Evolutionary conservation across 2,888 invertebrate genomes (phyloP).

Genomic region (Seira sanloemensis): DNA sequence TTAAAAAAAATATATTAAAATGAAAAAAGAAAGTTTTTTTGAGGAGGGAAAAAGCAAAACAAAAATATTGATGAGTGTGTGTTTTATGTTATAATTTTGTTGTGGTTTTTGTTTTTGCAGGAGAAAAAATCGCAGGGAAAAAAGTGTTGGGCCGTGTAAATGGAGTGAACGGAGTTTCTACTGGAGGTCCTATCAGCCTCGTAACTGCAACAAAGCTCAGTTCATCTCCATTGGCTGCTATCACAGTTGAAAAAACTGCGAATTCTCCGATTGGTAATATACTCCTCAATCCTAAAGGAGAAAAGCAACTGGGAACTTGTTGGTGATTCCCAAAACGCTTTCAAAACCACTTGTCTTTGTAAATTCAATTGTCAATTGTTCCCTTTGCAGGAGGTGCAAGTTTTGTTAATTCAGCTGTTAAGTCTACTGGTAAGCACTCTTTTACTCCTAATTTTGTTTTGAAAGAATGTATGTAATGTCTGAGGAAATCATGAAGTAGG

Average conservation of each 20-base stretch:
- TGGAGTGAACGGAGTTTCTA: conserved; percentile 72
- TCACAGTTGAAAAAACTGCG: conserved; percentile 73
- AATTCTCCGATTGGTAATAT: conserved; percentile 72
- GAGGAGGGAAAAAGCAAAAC: background rate
- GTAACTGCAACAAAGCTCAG: conserved; percentile 73
- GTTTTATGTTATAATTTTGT: background rate
- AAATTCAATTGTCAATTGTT: conserved; percentile 61
- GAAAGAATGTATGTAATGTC: background rate
- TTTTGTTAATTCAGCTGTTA: conserved; percentile 68
- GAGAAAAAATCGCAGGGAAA: conserved; percentile 66
- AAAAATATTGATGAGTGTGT: background rate
- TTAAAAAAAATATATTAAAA: conserved; percentile 13
- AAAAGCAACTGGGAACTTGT: conserved; percentile 66
- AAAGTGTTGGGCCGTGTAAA: conserved; percentile 71
- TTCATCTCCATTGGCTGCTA: conserved; percentile 73
- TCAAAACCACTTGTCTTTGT: conserved; percentile 59
- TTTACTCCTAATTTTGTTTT: background rate
- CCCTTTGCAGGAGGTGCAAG: conserved; percentile 70
- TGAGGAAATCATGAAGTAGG: background rate
- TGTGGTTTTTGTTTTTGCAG: conserved; percentile 55
- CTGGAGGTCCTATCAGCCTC: conserved; percentile 71
- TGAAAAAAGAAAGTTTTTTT: too few relatives aligned
- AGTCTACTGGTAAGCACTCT: conserved; percentile 62
- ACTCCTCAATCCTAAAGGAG: conserved; percentile 61
- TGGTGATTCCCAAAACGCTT: conserved; percentile 65